These are phyloP conservation scores for Cephalopterus ornatus DNA, from an alignment of 2,113 vertebrate genomes.

Conservation along the genomic window DNA sequence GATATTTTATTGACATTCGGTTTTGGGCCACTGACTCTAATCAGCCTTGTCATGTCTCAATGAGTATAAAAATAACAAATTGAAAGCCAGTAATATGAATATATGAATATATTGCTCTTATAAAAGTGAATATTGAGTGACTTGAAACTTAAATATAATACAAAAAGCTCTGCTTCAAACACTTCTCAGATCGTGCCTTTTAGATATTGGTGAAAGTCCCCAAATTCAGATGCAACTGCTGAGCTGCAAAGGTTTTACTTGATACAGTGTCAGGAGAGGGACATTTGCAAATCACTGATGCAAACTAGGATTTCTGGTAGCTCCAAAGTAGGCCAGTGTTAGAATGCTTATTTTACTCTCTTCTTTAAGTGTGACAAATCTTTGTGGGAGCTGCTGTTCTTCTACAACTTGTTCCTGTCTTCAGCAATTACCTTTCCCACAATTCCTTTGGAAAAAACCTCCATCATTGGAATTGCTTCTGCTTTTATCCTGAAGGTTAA, in stretches of 20 bases:
- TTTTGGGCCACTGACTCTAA: constrained; percentile 4
- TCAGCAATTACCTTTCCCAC: neutral
- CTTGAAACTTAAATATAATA: neutral
- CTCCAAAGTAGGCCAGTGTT: neutral
- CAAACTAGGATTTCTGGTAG: neutral
- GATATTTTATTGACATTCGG: neutral
- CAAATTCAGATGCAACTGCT: neutral
- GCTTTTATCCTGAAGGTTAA: constrained; percentile 58
- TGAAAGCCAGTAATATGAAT: constrained; percentile 1
- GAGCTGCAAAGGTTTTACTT: neutral
- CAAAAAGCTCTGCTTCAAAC: constrained; percentile 12
- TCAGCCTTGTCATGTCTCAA: neutral
- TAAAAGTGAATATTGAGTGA: neutral
- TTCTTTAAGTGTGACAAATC: neutral
- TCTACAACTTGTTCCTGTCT: neutral
- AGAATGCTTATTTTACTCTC: neutral
- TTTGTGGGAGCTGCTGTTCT: neutral
- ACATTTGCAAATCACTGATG: neutral
- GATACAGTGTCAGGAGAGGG: neutral
- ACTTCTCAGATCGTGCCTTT: neutral
- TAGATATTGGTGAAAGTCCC: constrained; percentile 1
- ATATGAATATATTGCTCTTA: constrained; percentile 12
- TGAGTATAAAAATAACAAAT: constrained; percentile 8
- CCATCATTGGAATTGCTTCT: neutral
- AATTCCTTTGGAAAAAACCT: neutral